phyloP scores from a whole-genome alignment of 2,797 vertebrate genomes.

The Alfaro cultratus region DNA sequence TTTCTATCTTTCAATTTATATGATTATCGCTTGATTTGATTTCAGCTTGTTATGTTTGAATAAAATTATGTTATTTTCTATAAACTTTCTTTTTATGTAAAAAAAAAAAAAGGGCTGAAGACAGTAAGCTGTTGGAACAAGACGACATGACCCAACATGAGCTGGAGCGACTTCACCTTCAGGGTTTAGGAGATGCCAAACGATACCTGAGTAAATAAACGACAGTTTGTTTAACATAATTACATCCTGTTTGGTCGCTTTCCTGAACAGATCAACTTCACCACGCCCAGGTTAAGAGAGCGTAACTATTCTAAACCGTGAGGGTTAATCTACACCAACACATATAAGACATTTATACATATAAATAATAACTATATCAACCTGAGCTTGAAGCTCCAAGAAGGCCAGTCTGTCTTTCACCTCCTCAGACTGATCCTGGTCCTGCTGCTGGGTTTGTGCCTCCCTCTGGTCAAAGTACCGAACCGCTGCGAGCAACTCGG shows the following conservation, averaged over 20 bases:
- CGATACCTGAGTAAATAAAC: constrained; percentile 19
- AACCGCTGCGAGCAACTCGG: constrained; percentile 79
- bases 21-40: background rate
- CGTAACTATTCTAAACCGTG: background rate
- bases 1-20: background rate
- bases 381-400: constrained; percentile 83
- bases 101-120: background rate
- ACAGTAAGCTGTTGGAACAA: background rate
- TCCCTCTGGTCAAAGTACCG: constrained; percentile 78
- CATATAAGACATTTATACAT: background rate
- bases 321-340: background rate
- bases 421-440: constrained; percentile 64
- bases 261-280: constrained; percentile 12
- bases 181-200: background rate
- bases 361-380: constrained; percentile 25
- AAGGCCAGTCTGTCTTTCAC: constrained; percentile 74
- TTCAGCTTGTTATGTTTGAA: background rate
- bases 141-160: background rate
- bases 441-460: constrained; percentile 55
- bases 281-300: background rate
- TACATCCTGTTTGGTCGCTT: constrained; percentile 34
- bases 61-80: background rate
- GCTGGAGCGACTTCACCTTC: background rate
- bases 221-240: constrained; percentile 13
- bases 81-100: background rate